Base-by-base conservation (phyloP, 2,888 invertebrate species). In the Acanthococcus lagerstroemiae region DNA sequence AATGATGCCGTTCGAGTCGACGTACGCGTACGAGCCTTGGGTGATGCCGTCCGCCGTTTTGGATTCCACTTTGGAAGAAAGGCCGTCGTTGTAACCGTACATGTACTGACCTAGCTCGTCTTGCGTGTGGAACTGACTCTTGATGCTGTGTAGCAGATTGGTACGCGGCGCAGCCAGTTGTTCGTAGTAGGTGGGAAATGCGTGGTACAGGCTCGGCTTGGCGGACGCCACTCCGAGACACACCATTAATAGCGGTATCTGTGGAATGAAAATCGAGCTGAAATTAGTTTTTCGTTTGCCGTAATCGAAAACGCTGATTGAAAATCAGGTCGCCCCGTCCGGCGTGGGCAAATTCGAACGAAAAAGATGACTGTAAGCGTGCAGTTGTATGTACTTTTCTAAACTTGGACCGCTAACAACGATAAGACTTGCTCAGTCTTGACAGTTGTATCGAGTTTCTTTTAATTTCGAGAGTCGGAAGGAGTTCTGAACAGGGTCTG, bases 51-150 rank as follows among this genome's bases (percentile, higher is more conserved):
- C 76, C 46, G 73, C 71, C 15, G 75, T 74, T 68, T 77, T 74
- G 48, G 74, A 70, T 69, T 80, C 79, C 24, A 72, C 69, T 67
- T 75, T 75, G 68, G 73, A 69, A 46, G 73, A 72, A 22, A 70
- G 69, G 21, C 71, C 71, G 63, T 72, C 71, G 60, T 71, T 69
- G 67, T 77, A 77, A 6, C 78, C 78, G 70, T 78, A 78, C 58
- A 75, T 76, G 71, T 78, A 78, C 67, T 77, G 78, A 3, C 78
- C 77, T 22, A 74, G 70, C 68, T 76, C 77, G 71, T 79, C 78
- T 69, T 77, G 76, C 22, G 71, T 52, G 69, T 72, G 71, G 68
- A 71, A 70, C 67, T 71, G 69, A 68, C 71, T 72, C 68, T 67
- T 68, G 52, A 69, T 58, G 26, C 66, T 58, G 25, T 66, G 66